A percentile compares a stretch with the other conserved stretches of the same genome.
These are phyloP conservation scores for Megaleporinus macrocephalus DNA, from an alignment of 2,113 vertebrate species.

Conservation along the genomic window DNA sequence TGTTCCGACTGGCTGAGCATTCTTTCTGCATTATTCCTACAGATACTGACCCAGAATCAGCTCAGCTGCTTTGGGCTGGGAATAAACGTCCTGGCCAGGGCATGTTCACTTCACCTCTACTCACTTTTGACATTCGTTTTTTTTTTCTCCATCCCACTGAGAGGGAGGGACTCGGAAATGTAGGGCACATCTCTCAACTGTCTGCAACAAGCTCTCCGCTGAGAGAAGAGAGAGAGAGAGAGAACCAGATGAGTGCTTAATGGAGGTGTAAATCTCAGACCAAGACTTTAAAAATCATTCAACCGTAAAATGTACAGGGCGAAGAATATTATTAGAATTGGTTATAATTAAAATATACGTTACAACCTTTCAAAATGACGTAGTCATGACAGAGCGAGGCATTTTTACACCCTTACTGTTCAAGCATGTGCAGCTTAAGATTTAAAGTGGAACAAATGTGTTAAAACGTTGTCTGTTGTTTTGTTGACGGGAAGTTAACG, in stretches of 20 bases:
- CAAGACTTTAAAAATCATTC: too few species aligned
- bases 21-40: background rate
- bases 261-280: too few species aligned
- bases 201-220: background rate
- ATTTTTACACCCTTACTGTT: too few species aligned
- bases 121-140: conserved; percentile 5
- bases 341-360: too few species aligned
- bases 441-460: too few species aligned
- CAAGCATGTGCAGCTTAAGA: too few species aligned
- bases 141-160: conserved; percentile 4
- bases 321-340: too few species aligned
- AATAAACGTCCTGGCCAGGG: background rate
- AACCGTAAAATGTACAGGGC: too few species aligned
- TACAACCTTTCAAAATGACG: too few species aligned
- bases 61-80: background rate
- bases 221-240: background rate
- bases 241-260: background rate
- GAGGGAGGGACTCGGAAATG: conserved; percentile 15
- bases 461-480: background rate
- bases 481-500: background rate
- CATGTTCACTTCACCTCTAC: background rate
- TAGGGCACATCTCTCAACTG: conserved; percentile 21
- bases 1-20: background rate
- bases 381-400: too few species aligned
- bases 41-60: background rate